Percentiles rank a stretch among this genome's conserved stretches.
Evolutionary conservation across 2,797 vertebrate genomes (phyloP).

Genomic region (Limosa lapponica): DNA sequence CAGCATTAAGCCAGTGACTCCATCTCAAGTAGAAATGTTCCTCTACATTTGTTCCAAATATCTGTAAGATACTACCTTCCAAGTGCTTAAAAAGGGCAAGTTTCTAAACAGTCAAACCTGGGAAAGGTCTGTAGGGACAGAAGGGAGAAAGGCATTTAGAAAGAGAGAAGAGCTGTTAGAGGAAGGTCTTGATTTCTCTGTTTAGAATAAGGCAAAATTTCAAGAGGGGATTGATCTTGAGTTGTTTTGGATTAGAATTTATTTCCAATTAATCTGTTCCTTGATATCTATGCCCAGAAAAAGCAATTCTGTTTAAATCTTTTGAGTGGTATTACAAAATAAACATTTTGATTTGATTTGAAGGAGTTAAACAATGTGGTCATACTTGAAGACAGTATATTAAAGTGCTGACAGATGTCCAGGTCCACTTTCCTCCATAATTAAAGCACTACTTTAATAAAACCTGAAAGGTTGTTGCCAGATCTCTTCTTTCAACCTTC

Average conservation of each 20-base stretch:
- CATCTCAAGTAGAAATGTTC: not conserved
- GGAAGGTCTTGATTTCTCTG: not conserved
- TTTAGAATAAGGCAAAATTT: not conserved
- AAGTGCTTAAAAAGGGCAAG: not conserved
- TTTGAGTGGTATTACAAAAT: not conserved
- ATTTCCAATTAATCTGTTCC: not conserved
- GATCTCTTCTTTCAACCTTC: slow-evolving; percentile 85
- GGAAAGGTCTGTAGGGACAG: not conserved
- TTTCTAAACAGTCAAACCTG: not conserved
- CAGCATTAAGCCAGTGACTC: not conserved
- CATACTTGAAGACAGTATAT: slow-evolving; percentile 63
- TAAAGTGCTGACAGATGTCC: slow-evolving; percentile 81
- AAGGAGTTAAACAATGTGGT: slow-evolving; percentile 67
- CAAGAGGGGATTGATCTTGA: not conserved
- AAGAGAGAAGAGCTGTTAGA: not conserved
- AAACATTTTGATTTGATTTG: slow-evolving; percentile 36
- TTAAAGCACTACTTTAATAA: slow-evolving; percentile 73
- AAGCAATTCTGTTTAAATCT: not conserved
- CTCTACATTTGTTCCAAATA: not conserved
- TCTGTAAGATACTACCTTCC: not conserved
- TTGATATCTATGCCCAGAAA: not conserved
- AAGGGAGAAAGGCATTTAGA: not conserved
- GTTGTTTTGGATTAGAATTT: not conserved
- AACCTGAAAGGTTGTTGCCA: slow-evolving; percentile 73
- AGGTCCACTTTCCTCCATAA: slow-evolving; percentile 74